Percentiles rank a stretch among this genome's conserved stretches.
Evolutionary conservation across 2,113 vertebrate genomes (phyloP).

Genomic region (Corythaeola cristata): DNA sequence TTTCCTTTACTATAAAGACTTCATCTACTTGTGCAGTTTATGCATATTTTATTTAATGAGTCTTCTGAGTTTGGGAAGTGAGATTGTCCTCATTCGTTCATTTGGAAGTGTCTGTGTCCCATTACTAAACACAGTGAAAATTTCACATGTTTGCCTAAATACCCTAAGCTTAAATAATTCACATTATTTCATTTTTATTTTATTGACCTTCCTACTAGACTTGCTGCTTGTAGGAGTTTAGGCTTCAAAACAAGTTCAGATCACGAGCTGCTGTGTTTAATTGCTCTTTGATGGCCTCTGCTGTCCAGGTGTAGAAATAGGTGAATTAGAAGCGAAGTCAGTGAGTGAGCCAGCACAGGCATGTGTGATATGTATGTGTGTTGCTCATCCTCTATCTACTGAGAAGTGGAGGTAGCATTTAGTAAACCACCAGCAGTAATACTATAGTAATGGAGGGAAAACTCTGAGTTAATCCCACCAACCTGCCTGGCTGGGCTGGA

Average conservation of each 20-base stretch:
- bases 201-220: not conserved
- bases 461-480: not conserved
- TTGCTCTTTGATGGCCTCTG: conserved; percentile 18
- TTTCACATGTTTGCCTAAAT: not conserved
- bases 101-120: not conserved
- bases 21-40: not conserved
- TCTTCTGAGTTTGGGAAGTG: not conserved
- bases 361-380: no score
- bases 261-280: not conserved
- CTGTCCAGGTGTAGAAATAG: not conserved
- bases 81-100: not conserved
- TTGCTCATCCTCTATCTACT: not conserved
- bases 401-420: not conserved
- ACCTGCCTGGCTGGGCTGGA: not conserved
- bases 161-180: not conserved
- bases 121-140: not conserved
- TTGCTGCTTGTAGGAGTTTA: not conserved
- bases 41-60: not conserved
- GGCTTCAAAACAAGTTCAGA: not conserved
- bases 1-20: not conserved
- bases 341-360: not conserved
- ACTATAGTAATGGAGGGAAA: not conserved
- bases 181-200: not conserved
- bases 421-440: not conserved
- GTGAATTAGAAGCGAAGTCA: not conserved